Percentiles rank a stretch among this genome's conserved stretches.
phyloP scores from a whole-genome alignment of 2,888 invertebrate genomes.

The Julus scandinavius region DNA sequence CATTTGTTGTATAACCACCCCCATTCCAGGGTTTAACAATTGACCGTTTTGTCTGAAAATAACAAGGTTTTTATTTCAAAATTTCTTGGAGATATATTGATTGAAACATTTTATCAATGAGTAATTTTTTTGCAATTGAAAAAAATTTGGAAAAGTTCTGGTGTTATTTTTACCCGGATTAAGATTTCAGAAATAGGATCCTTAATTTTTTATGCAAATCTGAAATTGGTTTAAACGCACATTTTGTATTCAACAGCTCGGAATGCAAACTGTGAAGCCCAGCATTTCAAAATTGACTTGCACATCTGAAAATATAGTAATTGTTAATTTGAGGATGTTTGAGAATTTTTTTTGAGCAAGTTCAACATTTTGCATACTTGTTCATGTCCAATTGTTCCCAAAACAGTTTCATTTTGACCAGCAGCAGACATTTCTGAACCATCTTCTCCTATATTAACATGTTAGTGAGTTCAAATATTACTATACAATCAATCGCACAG shows the following conservation, averaged over 20 bases:
- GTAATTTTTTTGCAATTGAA: too few species aligned
- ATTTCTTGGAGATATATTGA: too few species aligned
- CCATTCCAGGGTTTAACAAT: constrained; percentile 75
- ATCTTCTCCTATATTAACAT: constrained; percentile 75
- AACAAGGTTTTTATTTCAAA: not conserved
- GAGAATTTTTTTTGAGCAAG: not conserved
- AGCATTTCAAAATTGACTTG: constrained; percentile 76
- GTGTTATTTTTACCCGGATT: not conserved
- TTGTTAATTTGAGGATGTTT: not conserved
- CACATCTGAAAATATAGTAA: constrained; percentile 54
- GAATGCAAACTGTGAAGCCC: constrained; percentile 83
- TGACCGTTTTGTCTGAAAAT: constrained; percentile 76
- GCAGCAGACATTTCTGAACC: constrained; percentile 82
- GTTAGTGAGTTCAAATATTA: not conserved
- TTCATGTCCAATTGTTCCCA: constrained; percentile 72
- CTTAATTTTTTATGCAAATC: not conserved
- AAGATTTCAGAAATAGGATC: not conserved
- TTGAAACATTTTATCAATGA: too few species aligned
- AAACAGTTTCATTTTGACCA: constrained; percentile 83
- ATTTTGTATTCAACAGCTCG: constrained; percentile 82
- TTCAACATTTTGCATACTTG: constrained; percentile 59
- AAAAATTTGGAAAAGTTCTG: too few species aligned
- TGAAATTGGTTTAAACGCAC: constrained; percentile 65
- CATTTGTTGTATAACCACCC: constrained; percentile 83
- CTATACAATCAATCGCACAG: not conserved